phyloP scores from a whole-genome alignment of 2,797 vertebrate species.

The Danionella dracula region DNA sequence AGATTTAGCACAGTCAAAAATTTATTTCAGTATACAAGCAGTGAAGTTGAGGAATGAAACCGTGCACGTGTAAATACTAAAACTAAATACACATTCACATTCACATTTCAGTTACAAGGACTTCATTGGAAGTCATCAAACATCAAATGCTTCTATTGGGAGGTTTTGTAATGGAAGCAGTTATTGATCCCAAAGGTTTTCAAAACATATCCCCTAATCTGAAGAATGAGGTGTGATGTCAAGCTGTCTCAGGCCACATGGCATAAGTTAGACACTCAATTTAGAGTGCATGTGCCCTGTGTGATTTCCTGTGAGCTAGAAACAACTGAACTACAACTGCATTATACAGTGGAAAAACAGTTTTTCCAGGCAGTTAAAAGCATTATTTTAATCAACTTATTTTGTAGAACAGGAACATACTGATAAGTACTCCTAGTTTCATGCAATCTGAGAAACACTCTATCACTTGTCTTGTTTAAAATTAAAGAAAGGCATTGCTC shows the following conservation, averaged over 20 bases:
- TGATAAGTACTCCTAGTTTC: not conserved
- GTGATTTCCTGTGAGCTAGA: slow-evolving; percentile 21
- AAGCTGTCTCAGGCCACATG: slow-evolving; percentile 32
- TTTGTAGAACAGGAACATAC: not conserved
- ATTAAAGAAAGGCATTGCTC: not conserved
- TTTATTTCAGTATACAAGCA: too few relatives aligned
- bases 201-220: slow-evolving; percentile 4
- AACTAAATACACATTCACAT: too few relatives aligned
- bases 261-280: slow-evolving; percentile 32
- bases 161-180: too few relatives aligned
- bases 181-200: too few relatives aligned
- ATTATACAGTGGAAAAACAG: not conserved
- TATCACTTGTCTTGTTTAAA: not conserved
- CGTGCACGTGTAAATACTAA: too few relatives aligned
- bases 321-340: not conserved
- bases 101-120: too few relatives aligned
- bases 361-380: not conserved
- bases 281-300: slow-evolving; percentile 20
- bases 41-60: too few relatives aligned
- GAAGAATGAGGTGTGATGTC: slow-evolving; percentile 40
- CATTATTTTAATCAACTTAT: not conserved
- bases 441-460: not conserved
- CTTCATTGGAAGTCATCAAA: too few relatives aligned
- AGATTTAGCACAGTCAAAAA: too few relatives aligned
- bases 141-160: too few relatives aligned